A percentile compares a stretch with the other conserved stretches of the same genome.
Evolutionary conservation across 2,888 invertebrate genomes (phyloP).

Genomic region (Himalopsyche kuldschensis): DNA sequence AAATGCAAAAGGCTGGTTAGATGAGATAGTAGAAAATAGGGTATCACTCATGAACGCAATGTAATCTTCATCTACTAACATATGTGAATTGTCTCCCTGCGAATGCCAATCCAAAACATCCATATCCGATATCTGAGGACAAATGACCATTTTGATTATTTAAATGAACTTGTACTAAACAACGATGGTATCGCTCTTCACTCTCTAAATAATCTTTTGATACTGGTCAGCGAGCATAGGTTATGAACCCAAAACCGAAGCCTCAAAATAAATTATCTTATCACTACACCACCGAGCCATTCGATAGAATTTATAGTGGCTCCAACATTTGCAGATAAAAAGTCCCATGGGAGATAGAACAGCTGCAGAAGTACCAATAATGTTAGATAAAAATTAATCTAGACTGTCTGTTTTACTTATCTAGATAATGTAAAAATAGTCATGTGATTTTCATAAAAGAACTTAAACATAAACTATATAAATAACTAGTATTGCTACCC

Average conservation of each 20-base stretch:
- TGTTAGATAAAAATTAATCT: background rate
- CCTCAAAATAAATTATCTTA: background rate
- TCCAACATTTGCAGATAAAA: background rate
- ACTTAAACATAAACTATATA: too few species aligned
- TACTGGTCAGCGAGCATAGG: background rate
- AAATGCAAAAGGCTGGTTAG: slow-evolving; percentile 89
- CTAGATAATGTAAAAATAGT: too few species aligned
- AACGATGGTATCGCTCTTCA: background rate
- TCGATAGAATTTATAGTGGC: background rate
- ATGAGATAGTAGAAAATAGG: slow-evolving; percentile 81
- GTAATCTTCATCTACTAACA: slow-evolving; percentile 84
- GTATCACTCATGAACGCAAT: slow-evolving; percentile 89
- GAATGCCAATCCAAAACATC: slow-evolving; percentile 74
- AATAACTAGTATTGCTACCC: too few species aligned
- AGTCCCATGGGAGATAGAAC: background rate
- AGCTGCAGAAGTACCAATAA: background rate
- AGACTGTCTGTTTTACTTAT: background rate
- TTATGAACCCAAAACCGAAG: background rate
- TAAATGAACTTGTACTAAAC: background rate
- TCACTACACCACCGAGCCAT: background rate
- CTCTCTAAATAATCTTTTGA: background rate
- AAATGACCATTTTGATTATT: slow-evolving; percentile 9
- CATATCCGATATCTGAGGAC: slow-evolving; percentile 67
- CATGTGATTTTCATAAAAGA: too few species aligned
- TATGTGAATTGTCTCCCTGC: slow-evolving; percentile 68